Base-by-base conservation (phyloP, 2,797 vertebrate species). In the Enteromius mattozi region DNA sequence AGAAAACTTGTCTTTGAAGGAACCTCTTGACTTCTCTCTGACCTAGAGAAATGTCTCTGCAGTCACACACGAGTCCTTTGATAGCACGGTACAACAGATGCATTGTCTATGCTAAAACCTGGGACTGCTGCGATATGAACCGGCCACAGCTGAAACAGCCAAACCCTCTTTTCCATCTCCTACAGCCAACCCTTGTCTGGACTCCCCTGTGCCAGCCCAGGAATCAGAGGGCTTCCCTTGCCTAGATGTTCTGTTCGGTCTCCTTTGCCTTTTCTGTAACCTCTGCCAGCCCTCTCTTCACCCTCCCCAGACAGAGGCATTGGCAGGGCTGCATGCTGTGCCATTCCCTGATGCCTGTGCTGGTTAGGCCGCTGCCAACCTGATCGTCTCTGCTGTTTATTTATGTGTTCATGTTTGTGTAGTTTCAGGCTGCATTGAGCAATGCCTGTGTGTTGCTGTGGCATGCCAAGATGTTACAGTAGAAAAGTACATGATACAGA, bases 91-190 rank as follows among this genome's bases (percentile, higher is more conserved):
- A 88, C 51, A 86, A 88, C 87, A 85, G 87, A 89, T 88, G 83
- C 88, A 89, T 89, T 89, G 85, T 86, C 74, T 75, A 81, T 45
- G 74, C 81, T 82, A 76, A 87, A 89, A 82, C 85, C 88, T 88
- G 87, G 81, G 83, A 68, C 86, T 81, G 82, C 74, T 76, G 82
- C 56, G 88, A 89, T 89, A 89, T 87, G 81, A 89, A 89, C 75
- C 65, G 14, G 24, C 49, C 75, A 69, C 37, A 35, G 59, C 45
- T 71, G 47, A 30, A 74, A 35, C 80, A 68, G 66, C 74, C 75
- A 79, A 85, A 17, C 27, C 27, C 40, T 19, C 45, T 66, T 79
- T 79, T 56, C 35, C 61, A 45, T 80, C 10, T 76, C 5, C 49
- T 82, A 35, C 59, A 83, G 76, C 85, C 81, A 83, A 75, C n/a